Percentiles rank a stretch among this genome's conserved stretches.
Evolutionary conservation across 2,113 vertebrate species (phyloP).

Genomic region (Periophthalmodon schlosseri): DNA sequence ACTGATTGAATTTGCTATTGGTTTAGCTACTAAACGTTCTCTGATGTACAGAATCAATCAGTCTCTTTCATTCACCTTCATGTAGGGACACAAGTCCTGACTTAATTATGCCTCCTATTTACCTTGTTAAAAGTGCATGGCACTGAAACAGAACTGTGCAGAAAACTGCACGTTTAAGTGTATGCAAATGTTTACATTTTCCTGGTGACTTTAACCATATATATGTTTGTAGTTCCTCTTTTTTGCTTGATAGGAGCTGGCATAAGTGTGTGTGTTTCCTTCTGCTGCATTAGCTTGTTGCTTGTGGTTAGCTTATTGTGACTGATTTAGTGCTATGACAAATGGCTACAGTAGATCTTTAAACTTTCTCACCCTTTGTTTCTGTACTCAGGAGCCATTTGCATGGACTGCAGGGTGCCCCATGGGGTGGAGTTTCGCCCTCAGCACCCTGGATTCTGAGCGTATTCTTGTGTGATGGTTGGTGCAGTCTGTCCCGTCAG

Average conservation of each 20-base stretch:
- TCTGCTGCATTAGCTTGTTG: too few species aligned
- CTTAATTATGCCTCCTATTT: slow-evolving; percentile 4
- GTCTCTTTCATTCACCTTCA: slow-evolving; percentile 10
- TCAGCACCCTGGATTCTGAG: not conserved
- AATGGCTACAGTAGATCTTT: not conserved
- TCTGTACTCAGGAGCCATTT: not conserved
- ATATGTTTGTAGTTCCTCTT: too few species aligned
- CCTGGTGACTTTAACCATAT: not conserved
- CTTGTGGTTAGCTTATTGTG: not conserved
- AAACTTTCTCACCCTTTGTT: not conserved
- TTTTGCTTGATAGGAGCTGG: too few species aligned
- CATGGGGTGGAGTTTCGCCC: not conserved
- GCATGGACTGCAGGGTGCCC: not conserved
- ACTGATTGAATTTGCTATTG: slow-evolving; percentile 30
- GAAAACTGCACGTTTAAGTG: not conserved
- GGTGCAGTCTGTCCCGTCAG: not conserved
- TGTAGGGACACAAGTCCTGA: slow-evolving; percentile 6
- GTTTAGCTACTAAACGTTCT: slow-evolving; percentile 14
- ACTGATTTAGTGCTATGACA: not conserved
- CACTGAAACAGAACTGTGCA: not conserved
- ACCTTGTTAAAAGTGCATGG: not conserved
- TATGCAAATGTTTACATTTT: not conserved
- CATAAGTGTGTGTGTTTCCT: too few species aligned
- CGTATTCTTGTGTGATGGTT: not conserved
- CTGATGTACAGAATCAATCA: slow-evolving; percentile 29